Percentiles rank a stretch among this genome's conserved stretches.
Evolutionary conservation across 2,888 invertebrate species (phyloP).

Genomic region (Lottia gigantea): DNA sequence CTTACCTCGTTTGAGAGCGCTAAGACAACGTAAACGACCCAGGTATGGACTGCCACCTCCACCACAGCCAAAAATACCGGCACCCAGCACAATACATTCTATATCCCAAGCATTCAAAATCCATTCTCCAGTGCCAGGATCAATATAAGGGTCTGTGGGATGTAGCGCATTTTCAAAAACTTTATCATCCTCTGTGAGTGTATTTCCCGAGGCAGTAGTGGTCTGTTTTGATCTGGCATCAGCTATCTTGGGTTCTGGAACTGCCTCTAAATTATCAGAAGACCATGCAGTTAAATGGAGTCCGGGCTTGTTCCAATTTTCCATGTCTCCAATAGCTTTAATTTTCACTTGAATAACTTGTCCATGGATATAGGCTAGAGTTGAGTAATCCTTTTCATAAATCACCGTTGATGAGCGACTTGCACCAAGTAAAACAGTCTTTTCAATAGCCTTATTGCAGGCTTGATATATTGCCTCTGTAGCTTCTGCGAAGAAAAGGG

Average conservation of each 20-base stretch:
- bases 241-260: not conserved
- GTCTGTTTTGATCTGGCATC: slow-evolving; percentile 30
- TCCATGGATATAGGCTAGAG: slow-evolving; percentile 59
- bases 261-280: not conserved
- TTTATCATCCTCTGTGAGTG: slow-evolving; percentile 20
- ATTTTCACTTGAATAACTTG: slow-evolving; percentile 54
- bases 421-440: slow-evolving; percentile 34
- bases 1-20: slow-evolving; percentile 45
- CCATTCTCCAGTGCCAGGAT: slow-evolving; percentile 54
- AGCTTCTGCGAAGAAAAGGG: slow-evolving; percentile 37
- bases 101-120: slow-evolving; percentile 55
- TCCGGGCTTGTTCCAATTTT: slow-evolving; percentile 10
- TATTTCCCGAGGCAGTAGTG: slow-evolving; percentile 30
- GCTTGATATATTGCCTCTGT: slow-evolving; percentile 33
- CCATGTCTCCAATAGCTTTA: slow-evolving; percentile 56
- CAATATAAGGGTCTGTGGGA: slow-evolving; percentile 32
- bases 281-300: not conserved
- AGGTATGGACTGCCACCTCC: slow-evolving; percentile 62
- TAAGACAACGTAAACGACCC: slow-evolving; percentile 45
- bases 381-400: slow-evolving; percentile 47
- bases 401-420: slow-evolving; percentile 34
- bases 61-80: slow-evolving; percentile 63
- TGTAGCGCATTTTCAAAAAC: slow-evolving; percentile 2
- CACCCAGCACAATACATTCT: slow-evolving; percentile 61
- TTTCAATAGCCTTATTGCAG: slow-evolving; percentile 24